Conservation (phyloP, 2,888 invertebrate species). For the Epinotia bilunana region DNA sequence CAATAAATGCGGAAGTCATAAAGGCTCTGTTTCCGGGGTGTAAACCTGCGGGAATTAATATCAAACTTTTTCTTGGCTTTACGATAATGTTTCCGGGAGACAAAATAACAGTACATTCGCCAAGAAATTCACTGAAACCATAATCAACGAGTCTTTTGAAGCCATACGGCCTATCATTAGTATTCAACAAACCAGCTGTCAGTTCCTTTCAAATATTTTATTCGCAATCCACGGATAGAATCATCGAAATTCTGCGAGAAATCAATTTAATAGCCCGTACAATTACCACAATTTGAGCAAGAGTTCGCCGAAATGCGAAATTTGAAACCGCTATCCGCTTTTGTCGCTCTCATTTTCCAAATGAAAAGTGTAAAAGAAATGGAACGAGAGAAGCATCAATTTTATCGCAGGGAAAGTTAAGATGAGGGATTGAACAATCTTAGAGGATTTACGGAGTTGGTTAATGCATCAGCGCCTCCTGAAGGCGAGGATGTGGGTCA, state of each 20-base stretch:
- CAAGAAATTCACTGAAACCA: not conserved
- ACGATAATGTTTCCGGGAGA: constrained; percentile 11
- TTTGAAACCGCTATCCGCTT: not conserved
- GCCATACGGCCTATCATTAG: not conserved
- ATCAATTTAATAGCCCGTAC: constrained; percentile 20
- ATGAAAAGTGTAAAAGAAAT: not conserved
- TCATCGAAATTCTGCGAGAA: constrained; percentile 5
- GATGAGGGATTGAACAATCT: constrained; percentile 31
- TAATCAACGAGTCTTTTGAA: not conserved
- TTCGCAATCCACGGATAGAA: not conserved
- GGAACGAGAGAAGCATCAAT: not conserved
- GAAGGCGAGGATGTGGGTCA: not conserved
- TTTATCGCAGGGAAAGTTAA: constrained; percentile 1
- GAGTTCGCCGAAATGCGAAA: not conserved
- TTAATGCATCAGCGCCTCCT: constrained; percentile 23
- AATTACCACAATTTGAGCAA: constrained; percentile 7
- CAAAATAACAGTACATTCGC: not conserved
- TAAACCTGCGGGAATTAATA: constrained; percentile 38
- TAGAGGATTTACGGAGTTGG: constrained; percentile 20
- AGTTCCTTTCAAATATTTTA: constrained; percentile 4
- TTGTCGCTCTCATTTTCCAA: not conserved
- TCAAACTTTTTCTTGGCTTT: constrained; percentile 16
- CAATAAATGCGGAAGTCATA: constrained; percentile 34
- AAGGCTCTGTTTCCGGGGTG: constrained; percentile 29
- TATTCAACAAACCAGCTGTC: constrained; percentile 1